Evolutionary conservation across 2,797 vertebrate species (phyloP), one percentile per base, ranked within the genome.

Genomic region (Podarcis lilfordi): DNA sequence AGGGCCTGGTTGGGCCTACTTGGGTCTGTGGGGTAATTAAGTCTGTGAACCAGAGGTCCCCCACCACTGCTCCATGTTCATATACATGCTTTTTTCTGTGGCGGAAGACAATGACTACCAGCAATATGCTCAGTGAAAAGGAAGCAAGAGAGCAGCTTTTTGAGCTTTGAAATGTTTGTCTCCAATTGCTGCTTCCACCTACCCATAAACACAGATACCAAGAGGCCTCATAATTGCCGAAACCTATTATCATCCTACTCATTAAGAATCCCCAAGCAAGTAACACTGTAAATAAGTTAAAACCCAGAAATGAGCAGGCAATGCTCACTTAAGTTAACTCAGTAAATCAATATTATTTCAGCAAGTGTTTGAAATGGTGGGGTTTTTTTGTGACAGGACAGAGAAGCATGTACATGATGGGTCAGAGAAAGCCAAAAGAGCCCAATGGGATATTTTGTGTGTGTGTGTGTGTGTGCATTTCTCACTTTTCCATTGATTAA

Each of bases 241-340:
- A 92, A 89, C 92, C 86, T 88, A 92, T 96, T 94, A 95, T 23
- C 90, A 88, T 95, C 93, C 91, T 0, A 0, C 79, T 93, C 86
- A 1, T 19, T 95, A 93, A 94, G 94, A 91, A 88, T 93, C 88
- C 89, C 71, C 89, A 74, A 55, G 84, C 82, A 87, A 94, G 92
- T 95, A 88, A 88, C 86, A 89, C 43, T 80, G 91, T 95, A 94
- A 96, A 94, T 95, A 96, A 95, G 88, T 94, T 94, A 94, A 94
- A 88, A 90, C 95, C 93, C 92, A 92, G 82, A 88, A 94, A 93
- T 94, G 90, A 85, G 86, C 4, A 0, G 82, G 90, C 85, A 88
- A 27, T 88, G 59, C 74, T 93, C 92, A 95, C 90, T 93, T 87
- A 91, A 74, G 77, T 89, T 93, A 89, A 85, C 86, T 76, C 92